phyloP scores from a whole-genome alignment of 2,113 vertebrate species.

The Heterocephalus glaber region DNA sequence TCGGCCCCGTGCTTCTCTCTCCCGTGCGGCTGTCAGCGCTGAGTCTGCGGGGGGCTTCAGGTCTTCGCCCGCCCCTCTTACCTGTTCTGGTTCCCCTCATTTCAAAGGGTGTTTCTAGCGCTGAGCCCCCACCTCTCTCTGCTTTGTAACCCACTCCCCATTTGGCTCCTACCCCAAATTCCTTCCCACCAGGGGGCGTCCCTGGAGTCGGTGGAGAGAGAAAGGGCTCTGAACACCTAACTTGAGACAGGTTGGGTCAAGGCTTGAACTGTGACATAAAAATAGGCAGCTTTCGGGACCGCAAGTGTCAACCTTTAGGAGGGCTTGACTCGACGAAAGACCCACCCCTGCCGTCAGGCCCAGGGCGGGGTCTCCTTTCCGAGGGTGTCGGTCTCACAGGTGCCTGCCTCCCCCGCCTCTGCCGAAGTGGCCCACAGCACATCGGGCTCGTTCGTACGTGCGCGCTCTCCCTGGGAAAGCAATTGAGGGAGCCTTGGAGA shows the following conservation, averaged over 20 bases:
- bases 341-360: neutral
- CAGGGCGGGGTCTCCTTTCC: neutral
- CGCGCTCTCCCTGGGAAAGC: neutral
- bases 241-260: neutral
- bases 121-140: neutral
- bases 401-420: neutral
- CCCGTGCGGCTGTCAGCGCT: neutral
- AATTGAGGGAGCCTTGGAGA: neutral
- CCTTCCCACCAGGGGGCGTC: neutral
- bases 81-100: neutral
- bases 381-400: neutral
- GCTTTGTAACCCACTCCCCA: neutral
- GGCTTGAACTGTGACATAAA: neutral
- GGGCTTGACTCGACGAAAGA: neutral
- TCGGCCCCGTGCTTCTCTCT: accelerated
- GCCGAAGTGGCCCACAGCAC: neutral
- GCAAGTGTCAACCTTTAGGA: neutral
- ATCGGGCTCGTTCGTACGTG: accelerated
- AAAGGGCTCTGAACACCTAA: neutral
- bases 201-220: neutral
- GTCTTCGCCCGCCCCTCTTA: neutral
- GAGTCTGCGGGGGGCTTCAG: neutral
- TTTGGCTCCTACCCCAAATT: neutral
- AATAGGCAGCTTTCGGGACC: neutral
- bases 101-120: neutral